Conservation (phyloP, 2,113 vertebrate species). For the Acanthisitta chloris region DNA sequence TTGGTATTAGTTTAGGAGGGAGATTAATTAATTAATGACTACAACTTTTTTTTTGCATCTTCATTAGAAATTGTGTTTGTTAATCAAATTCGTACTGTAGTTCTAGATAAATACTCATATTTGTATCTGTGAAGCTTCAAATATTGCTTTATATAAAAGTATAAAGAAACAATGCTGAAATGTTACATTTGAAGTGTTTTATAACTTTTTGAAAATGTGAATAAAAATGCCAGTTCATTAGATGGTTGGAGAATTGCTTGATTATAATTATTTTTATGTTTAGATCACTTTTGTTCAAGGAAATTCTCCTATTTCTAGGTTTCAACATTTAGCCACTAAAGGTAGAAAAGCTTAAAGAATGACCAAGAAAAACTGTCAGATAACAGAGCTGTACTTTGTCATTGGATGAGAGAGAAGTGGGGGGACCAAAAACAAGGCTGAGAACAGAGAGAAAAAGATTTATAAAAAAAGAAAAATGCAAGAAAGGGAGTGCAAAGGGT, state of each 20-base stretch:
- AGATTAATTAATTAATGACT: not conserved
- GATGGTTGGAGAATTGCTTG: not conserved
- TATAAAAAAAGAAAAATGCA: not conserved
- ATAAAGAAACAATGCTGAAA: not conserved
- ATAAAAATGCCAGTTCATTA: not conserved
- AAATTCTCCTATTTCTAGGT: not conserved
- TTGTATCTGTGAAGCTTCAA: not conserved
- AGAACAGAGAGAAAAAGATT: not conserved
- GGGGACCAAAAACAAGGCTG: not conserved
- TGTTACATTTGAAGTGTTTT: not conserved
- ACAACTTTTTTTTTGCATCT: not conserved
- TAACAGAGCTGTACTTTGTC: not conserved
- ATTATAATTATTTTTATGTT: not conserved
- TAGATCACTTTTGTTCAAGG: not conserved
- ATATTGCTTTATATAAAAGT: not conserved
- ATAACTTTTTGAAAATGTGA: not conserved
- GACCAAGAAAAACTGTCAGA: not conserved
- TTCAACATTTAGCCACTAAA: not conserved
- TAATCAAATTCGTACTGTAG: conserved; percentile 5
- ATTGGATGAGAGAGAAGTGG: not conserved
- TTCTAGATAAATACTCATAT: not conserved
- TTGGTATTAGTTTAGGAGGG: not conserved
- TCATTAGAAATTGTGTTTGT: not conserved
- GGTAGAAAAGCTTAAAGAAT: not conserved
- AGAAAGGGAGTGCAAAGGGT: not conserved